These are phyloP conservation scores for Hemithea aestivaria DNA, from an alignment of 2,888 invertebrate genomes.

Conservation along the genomic window DNA sequence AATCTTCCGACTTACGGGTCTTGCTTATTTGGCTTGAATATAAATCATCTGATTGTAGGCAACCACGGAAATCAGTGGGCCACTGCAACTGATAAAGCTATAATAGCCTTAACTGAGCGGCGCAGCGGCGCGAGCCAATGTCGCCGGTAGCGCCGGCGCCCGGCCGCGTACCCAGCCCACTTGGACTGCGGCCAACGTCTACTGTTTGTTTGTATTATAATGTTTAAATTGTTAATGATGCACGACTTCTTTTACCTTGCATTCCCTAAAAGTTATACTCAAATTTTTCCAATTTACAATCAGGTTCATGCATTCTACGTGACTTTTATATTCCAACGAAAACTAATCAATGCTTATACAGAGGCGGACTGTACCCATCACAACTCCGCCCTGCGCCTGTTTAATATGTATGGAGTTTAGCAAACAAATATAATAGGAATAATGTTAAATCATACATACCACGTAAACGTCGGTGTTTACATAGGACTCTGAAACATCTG, in stretches of 20 bases:
- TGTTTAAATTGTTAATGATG: slow-evolving; percentile 17
- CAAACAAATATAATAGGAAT: slow-evolving; percentile 39
- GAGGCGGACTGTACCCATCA: neutral
- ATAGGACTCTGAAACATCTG: slow-evolving; percentile 68
- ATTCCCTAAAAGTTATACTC: slow-evolving; percentile 15
- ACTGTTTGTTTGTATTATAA: slow-evolving; percentile 73
- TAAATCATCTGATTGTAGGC: slow-evolving; percentile 19
- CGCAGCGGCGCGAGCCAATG: slow-evolving; percentile 35
- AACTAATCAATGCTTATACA: slow-evolving; percentile 25
- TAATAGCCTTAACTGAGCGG: slow-evolving; percentile 40
- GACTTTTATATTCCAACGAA: too few relatives aligned
- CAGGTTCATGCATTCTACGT: too few relatives aligned
- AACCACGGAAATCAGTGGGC: slow-evolving; percentile 32
- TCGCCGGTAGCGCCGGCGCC: slow-evolving; percentile 61
- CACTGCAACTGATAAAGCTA: slow-evolving; percentile 45
- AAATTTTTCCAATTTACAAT: too few relatives aligned
- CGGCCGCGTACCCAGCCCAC: slow-evolving; percentile 42
- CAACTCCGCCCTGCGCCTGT: neutral
- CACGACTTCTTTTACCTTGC: slow-evolving; percentile 35
- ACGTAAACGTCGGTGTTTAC: slow-evolving; percentile 57
- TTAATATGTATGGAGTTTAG: slow-evolving; percentile 15
- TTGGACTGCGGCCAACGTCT: slow-evolving; percentile 63
- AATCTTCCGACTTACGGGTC: too few relatives aligned
- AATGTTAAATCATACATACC: slow-evolving; percentile 46
- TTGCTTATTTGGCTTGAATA: slow-evolving; percentile 11